Evolutionary conservation across 1,140 invertebrate genomes (phyloP).

Genomic region (Bursaphelenchus mucronatus): DNA sequence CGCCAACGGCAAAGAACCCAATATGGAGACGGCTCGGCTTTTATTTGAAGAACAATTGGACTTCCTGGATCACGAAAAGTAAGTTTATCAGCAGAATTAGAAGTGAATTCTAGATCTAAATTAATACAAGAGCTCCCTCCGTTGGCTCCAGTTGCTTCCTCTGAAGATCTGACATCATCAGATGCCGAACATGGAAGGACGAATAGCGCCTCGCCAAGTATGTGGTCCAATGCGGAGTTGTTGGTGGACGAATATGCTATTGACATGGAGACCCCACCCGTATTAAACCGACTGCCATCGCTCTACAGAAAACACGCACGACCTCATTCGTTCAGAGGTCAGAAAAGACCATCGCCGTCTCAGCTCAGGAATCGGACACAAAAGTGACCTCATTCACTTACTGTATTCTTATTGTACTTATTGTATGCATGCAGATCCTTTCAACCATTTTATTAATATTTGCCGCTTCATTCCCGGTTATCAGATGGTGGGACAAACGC

Average conservation of each 20-base stretch:
- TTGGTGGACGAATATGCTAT: slow-evolving; percentile 53
- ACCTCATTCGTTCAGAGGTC: too few relatives aligned
- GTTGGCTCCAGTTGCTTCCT: slow-evolving; percentile 56
- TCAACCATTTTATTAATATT: too few relatives aligned
- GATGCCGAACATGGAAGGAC: slow-evolving; percentile 2
- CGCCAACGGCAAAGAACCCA: background rate
- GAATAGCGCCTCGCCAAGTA: slow-evolving; percentile 6
- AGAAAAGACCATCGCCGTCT: too few relatives aligned
- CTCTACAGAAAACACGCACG: background rate
- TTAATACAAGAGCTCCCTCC: slow-evolving; percentile 59
- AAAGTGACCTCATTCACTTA: too few relatives aligned
- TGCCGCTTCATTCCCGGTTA: too few relatives aligned
- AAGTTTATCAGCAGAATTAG: slow-evolving; percentile 13
- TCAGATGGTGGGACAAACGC: too few relatives aligned
- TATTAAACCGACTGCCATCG: slow-evolving; percentile 33
- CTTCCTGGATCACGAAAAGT: slow-evolving; percentile 60
- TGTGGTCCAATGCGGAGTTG: background rate
- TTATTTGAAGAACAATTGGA: slow-evolving; percentile 59
- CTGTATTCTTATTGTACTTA: too few relatives aligned
- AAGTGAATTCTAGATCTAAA: slow-evolving; percentile 47
- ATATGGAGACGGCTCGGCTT: slow-evolving; percentile 51
- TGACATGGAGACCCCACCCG: slow-evolving; percentile 51
- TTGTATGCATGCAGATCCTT: too few relatives aligned
- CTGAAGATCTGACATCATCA: slow-evolving; percentile 9
- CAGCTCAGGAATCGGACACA: too few relatives aligned